A percentile compares a stretch with the other conserved stretches of the same genome.
Evolutionary conservation across 2,888 invertebrate genomes (phyloP).

Genomic region (Tiphia femorata): DNA sequence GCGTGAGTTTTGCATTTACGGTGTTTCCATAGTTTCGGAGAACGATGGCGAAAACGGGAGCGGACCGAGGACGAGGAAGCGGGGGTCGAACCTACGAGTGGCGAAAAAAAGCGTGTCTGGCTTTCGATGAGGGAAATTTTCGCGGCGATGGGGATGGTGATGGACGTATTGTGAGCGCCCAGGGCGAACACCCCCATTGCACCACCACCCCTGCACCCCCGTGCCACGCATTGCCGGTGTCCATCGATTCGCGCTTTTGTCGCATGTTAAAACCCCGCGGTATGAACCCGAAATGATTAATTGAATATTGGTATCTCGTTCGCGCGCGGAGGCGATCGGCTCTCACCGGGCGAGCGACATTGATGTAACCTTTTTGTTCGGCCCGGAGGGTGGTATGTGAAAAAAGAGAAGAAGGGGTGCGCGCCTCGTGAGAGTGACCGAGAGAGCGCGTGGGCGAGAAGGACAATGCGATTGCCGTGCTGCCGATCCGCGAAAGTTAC

Average conservation of each 20-base stretch:
- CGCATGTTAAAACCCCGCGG: slow-evolving; percentile 40
- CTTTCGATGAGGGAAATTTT: slow-evolving; percentile 47
- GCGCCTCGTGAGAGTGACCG: too few species aligned
- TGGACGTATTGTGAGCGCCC: slow-evolving; percentile 40
- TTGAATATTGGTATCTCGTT: slow-evolving; percentile 47
- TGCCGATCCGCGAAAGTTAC: too few species aligned
- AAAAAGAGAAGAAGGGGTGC: too few species aligned
- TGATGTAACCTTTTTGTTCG: slow-evolving; percentile 43
- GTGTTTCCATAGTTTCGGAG: neutral
- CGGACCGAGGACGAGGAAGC: neutral
- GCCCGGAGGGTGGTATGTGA: slow-evolving; percentile 26
- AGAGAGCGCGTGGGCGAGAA: too few species aligned
- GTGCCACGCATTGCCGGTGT: slow-evolving; percentile 42
- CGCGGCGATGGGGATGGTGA: slow-evolving; percentile 27
- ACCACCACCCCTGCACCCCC: slow-evolving; percentile 9
- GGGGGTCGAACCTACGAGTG: neutral
- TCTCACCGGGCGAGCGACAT: too few species aligned
- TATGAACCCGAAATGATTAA: slow-evolving; percentile 50
- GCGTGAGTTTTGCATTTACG: slow-evolving; percentile 1
- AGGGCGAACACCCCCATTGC: neutral
- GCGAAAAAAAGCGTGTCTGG: slow-evolving; percentile 36
- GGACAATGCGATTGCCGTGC: too few species aligned
- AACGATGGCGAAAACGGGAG: neutral
- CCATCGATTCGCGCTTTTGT: slow-evolving; percentile 52
- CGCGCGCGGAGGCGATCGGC: slow-evolving; percentile 35